Conservation (phyloP, 2,113 vertebrate genomes). For the Emberiza fucata region DNA sequence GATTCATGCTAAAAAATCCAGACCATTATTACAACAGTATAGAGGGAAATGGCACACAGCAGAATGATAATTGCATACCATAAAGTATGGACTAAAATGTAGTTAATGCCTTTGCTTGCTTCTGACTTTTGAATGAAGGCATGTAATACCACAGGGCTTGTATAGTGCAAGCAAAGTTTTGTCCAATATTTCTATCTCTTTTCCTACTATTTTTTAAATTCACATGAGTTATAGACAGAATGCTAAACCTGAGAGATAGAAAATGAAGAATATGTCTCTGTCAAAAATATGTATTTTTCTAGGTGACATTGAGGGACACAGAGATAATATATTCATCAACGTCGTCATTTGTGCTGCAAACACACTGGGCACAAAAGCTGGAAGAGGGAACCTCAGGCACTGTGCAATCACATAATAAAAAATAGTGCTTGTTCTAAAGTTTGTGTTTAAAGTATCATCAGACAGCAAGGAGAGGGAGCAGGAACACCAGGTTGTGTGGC, state of each 20-base stretch:
- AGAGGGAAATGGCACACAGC: not conserved
- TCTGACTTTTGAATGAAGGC: not conserved
- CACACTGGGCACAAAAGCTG: not conserved
- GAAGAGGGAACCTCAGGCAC: not conserved
- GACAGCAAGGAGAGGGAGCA: not conserved
- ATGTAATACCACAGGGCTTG: rapidly evolving
- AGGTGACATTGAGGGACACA: not conserved
- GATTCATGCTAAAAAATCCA: not conserved
- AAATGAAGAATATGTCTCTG: not conserved
- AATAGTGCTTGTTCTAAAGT: not conserved
- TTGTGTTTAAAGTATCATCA: not conserved
- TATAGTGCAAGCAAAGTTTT: not conserved
- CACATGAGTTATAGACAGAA: not conserved
- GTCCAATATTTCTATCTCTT: not conserved
- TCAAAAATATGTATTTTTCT: not conserved
- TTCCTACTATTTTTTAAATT: not conserved
- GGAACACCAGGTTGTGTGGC: not conserved
- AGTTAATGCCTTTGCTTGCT: not conserved
- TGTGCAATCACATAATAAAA: not conserved
- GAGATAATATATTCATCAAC: not conserved
- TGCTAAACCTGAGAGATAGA: not conserved
- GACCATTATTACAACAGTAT: not conserved
- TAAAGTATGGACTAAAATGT: not conserved
- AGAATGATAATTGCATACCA: not conserved
- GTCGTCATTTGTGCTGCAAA: not conserved